These are phyloP conservation scores for Portunus trituberculatus DNA, from an alignment of 1,140 invertebrate species.

Conservation along the genomic window DNA sequence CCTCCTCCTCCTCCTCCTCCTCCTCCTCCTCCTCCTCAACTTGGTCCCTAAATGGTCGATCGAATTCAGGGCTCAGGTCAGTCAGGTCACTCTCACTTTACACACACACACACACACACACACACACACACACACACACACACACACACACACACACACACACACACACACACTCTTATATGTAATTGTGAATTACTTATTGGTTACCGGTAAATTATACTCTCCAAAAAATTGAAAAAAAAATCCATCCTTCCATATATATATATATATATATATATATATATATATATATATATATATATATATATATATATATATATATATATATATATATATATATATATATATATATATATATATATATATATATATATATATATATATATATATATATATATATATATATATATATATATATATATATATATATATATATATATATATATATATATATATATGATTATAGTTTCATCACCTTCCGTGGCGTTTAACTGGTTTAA, in stretches of 20 bases:
- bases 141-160: conserved; percentile 1
- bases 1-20: too few relatives aligned
- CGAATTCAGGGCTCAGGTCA: too few relatives aligned
- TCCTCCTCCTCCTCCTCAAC: too few relatives aligned
- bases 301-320: conserved; percentile 27
- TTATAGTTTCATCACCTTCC: too few relatives aligned
- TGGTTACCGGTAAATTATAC: too few relatives aligned
- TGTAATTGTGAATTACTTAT: too few relatives aligned
- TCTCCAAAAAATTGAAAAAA: too few relatives aligned
- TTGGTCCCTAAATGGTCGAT: too few relatives aligned
- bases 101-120: background rate
- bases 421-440: conserved; percentile 26
- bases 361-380: conserved; percentile 26
- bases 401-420: conserved; percentile 26
- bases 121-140: conserved; percentile 3
- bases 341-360: conserved; percentile 26
- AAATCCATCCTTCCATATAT: too few relatives aligned
- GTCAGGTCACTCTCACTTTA: too few relatives aligned
- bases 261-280: conserved; percentile 1
- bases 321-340: background rate
- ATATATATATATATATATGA: conserved; percentile 25
- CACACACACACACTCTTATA: conserved; percentile 1
- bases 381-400: conserved; percentile 26
- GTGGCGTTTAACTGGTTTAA: too few relatives aligned
- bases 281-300: conserved; percentile 10